phyloP scores from a whole-genome alignment of 2,888 invertebrate genomes.

The Elysia crispata region DNA sequence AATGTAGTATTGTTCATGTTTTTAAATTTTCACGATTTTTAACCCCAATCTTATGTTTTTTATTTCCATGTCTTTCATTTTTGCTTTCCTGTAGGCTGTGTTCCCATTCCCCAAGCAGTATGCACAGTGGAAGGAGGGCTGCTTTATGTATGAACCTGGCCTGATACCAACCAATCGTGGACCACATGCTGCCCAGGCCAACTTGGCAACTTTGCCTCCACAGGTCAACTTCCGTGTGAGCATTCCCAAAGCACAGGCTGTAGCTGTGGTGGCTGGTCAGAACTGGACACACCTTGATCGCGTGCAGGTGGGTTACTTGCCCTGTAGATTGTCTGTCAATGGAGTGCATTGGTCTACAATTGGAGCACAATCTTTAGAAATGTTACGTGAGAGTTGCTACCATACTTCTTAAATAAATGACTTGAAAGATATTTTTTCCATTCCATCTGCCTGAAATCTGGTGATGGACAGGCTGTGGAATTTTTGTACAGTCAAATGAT shows the following conservation, averaged over 20 bases:
- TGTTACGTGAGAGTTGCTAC: too few species aligned
- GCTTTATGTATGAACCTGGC: conserved; percentile 74
- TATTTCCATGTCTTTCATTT: background rate
- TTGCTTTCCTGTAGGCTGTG: conserved; percentile 50
- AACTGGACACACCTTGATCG: conserved; percentile 76
- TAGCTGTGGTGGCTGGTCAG: conserved; percentile 75
- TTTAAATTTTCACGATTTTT: background rate
- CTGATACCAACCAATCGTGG: conserved; percentile 61
- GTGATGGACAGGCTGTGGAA: too few species aligned
- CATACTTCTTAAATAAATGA: too few species aligned
- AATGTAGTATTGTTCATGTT: too few species aligned
- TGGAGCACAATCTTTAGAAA: too few species aligned
- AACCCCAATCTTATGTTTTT: background rate
- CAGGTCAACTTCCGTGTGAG: conserved; percentile 68
- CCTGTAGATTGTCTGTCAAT: too few species aligned
- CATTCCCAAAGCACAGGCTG: conserved; percentile 74
- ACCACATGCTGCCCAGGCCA: conserved; percentile 52
- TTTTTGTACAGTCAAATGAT: too few species aligned
- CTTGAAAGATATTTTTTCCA: too few species aligned
- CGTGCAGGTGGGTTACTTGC: conserved; percentile 51
- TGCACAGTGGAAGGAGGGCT: conserved; percentile 78
- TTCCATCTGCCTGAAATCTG: too few species aligned
- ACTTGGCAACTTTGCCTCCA: conserved; percentile 51
- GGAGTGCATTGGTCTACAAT: too few species aligned
- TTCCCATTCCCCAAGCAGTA: conserved; percentile 77